Conservation (phyloP, 2,888 invertebrate genomes). For the Ceriagrion tenellum region DNA sequence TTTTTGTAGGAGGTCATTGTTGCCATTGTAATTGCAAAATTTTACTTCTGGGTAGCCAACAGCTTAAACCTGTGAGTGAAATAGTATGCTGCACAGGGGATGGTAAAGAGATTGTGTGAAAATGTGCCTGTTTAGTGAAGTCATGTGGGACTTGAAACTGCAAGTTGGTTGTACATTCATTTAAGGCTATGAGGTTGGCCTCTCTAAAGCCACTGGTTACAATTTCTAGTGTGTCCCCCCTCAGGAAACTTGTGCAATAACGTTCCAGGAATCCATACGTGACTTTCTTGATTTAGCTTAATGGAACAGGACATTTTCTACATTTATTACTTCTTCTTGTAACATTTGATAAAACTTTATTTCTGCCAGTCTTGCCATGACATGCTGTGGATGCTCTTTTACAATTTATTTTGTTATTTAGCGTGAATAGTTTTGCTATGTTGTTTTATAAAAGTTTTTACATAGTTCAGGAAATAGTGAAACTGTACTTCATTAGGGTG, state of each 20-base stretch:
- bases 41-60: slow-evolving; percentile 51
- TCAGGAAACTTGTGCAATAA: no score
- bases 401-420: background rate
- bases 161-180: background rate
- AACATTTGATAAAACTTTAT: slow-evolving; percentile 37
- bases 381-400: slow-evolving; percentile 12
- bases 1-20: slow-evolving; percentile 45
- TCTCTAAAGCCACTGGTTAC: background rate
- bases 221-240: background rate
- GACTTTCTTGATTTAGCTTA: background rate
- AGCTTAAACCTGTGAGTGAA: slow-evolving; percentile 42
- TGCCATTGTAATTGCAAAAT: slow-evolving; percentile 28
- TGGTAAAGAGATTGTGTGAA: slow-evolving; percentile 1
- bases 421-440: background rate
- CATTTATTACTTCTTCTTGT: background rate
- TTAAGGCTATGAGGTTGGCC: background rate
- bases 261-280: no score
- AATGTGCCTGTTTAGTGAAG: background rate
- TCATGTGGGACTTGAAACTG: background rate
- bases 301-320: background rate
- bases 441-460: slow-evolving; percentile 43
- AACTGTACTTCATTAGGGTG: background rate
- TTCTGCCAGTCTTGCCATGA: slow-evolving; percentile 64
- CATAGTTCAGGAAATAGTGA: background rate
- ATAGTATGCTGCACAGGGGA: slow-evolving; percentile 20